Conservation (phyloP, 2,113 vertebrate genomes). For the Pollachius pollachius region DNA sequence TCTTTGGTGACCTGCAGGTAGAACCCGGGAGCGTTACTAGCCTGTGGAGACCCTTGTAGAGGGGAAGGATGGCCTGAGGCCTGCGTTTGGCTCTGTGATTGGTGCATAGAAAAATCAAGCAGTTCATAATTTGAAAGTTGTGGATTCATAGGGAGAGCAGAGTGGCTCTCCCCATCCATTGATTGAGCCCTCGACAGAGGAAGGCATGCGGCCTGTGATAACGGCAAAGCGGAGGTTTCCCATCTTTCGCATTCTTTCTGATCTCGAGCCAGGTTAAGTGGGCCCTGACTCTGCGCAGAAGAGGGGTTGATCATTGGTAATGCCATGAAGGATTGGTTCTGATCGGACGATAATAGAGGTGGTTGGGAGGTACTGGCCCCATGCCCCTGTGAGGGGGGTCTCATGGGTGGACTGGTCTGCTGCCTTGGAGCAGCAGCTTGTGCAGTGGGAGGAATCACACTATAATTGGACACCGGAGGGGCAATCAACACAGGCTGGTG, state of each 20-base stretch:
- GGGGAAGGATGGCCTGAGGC: constrained; percentile 48
- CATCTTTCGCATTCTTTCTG: constrained; percentile 47
- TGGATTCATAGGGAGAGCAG: constrained; percentile 56
- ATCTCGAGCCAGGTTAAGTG: constrained; percentile 77
- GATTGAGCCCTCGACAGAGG: constrained; percentile 60
- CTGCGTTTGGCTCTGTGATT: constrained; percentile 69
- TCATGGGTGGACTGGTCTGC: constrained; percentile 51
- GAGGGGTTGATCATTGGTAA: constrained; percentile 56
- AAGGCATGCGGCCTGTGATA: constrained; percentile 53
- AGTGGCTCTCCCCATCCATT: constrained; percentile 48
- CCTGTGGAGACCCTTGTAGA: constrained; percentile 53
- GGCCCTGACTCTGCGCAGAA: constrained; percentile 52
- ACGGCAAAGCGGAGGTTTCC: constrained; percentile 56
- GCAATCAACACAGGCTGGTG: constrained; percentile 87
- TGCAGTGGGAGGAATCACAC: constrained; percentile 74
- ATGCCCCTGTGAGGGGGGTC: constrained; percentile 43
- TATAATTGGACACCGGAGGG: constrained; percentile 84
- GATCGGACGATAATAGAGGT: constrained; percentile 52
- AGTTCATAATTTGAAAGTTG: constrained; percentile 73
- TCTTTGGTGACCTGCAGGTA: constrained; percentile 93
- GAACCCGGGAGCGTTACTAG: constrained; percentile 77
- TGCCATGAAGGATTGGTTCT: constrained; percentile 60
- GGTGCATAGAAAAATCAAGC: constrained; percentile 81
- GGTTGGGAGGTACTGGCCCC: constrained; percentile 55
- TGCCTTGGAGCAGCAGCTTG: constrained; percentile 64